phyloP scores from a whole-genome alignment of 1,140 invertebrate genomes.

The Saxidomus purpurata region DNA sequence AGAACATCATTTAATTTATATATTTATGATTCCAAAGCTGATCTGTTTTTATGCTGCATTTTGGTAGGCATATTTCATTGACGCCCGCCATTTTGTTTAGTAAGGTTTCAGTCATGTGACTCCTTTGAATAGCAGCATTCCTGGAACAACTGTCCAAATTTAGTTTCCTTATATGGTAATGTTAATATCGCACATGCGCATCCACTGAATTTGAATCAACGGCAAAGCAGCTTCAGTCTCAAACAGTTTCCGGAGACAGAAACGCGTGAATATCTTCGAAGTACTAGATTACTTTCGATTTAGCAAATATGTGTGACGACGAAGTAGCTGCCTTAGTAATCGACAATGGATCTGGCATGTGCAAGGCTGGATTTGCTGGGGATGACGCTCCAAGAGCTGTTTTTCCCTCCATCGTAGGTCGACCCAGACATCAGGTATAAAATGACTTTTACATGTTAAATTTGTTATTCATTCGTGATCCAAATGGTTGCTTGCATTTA shows the following conservation, averaged over 20 bases:
- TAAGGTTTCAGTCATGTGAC: not conserved
- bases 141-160: conserved; percentile 23
- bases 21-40: too few species aligned
- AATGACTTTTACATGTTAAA: not conserved
- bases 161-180: conserved; percentile 63
- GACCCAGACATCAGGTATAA: conserved; percentile 92
- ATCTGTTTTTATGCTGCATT: too few species aligned
- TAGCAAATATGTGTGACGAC: conserved; percentile 92
- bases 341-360: conserved; percentile 96
- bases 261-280: not conserved
- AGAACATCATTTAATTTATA: too few species aligned
- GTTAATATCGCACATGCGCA: conserved; percentile 55
- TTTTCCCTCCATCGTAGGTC: conserved; percentile 95
- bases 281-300: not conserved
- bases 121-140: conserved; percentile 19
- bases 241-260: not conserved
- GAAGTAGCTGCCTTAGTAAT: conserved; percentile 95
- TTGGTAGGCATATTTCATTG: too few species aligned
- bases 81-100: not conserved
- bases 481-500: not conserved
- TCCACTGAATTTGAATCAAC: not conserved
- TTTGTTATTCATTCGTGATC: not conserved
- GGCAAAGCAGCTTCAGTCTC: conserved; percentile 18
- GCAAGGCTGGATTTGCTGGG: conserved; percentile 96
- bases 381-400: conserved; percentile 96